These are phyloP conservation scores for Gymnogyps californianus DNA, from an alignment of 2,113 vertebrate genomes.

Conservation along the genomic window DNA sequence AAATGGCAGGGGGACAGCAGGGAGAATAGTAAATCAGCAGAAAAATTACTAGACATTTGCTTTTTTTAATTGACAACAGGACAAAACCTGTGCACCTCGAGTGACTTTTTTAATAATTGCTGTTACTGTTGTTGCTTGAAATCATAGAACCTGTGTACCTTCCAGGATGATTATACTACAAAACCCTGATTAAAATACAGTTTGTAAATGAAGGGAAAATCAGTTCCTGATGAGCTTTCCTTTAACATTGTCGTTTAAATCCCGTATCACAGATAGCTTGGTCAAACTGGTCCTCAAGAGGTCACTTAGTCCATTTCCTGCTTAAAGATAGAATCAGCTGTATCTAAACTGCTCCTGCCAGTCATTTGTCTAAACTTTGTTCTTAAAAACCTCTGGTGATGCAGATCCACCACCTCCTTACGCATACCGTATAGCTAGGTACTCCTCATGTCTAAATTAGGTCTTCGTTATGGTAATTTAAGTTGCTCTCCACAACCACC, in stretches of 20 bases:
- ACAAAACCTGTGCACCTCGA: not conserved
- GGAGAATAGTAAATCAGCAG: not conserved
- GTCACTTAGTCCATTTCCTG: not conserved
- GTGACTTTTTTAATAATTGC: not conserved
- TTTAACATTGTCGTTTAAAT: not conserved
- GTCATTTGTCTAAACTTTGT: not conserved
- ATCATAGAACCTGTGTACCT: not conserved
- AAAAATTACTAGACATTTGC: not conserved
- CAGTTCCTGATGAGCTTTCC: not conserved
- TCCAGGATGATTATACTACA: not conserved
- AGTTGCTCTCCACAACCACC: not conserved
- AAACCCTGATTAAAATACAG: not conserved
- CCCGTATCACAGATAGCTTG: not conserved
- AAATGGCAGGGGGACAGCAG: rapidly evolving
- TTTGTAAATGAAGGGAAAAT: not conserved
- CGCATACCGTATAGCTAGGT: not conserved
- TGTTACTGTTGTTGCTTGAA: not conserved
- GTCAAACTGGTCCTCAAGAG: not conserved
- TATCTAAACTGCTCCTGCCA: not conserved
- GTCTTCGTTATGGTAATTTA: not conserved
- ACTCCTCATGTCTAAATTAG: not conserved
- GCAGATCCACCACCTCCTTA: not conserved
- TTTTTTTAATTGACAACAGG: not conserved
- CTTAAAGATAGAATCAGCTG: not conserved
- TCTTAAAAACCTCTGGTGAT: not conserved